Evolutionary conservation across 2,888 invertebrate genomes (phyloP).

Genomic region (Drosophila hamatofila): DNA sequence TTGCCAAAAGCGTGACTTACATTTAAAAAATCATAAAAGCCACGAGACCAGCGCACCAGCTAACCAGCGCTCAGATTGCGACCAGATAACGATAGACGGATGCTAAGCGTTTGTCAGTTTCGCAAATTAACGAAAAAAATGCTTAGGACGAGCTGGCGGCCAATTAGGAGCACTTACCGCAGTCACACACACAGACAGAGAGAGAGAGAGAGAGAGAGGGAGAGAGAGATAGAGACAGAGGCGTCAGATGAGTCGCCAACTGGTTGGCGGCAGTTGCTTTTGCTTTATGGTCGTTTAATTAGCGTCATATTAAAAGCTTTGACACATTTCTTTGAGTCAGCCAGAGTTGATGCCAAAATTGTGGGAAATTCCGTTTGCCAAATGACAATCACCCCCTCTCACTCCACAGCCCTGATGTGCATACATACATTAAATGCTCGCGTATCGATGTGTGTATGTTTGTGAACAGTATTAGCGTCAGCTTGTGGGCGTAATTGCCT

Average conservation of each 20-base stretch:
- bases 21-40: constrained; percentile 79
- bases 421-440: constrained; percentile 16
- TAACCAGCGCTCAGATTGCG: constrained; percentile 50
- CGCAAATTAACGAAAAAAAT: constrained; percentile 65
- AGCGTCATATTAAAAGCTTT: constrained; percentile 58
- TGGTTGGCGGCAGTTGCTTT: constrained; percentile 53
- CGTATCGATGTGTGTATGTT: constrained; percentile 15
- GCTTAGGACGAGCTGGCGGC: constrained; percentile 59
- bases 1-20: constrained; percentile 82
- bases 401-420: constrained; percentile 1
- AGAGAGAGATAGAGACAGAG: not conserved
- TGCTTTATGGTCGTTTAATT: constrained; percentile 73
- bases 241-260: constrained; percentile 60
- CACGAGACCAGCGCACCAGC: constrained; percentile 65
- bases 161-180: constrained; percentile 71
- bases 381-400: constrained; percentile 42
- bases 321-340: constrained; percentile 52
- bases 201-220: not conserved
- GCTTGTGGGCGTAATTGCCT: constrained; percentile 75
- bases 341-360: constrained; percentile 32
- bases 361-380: constrained; percentile 68
- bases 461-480: constrained; percentile 33
- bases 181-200: constrained; percentile 13
- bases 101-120: constrained; percentile 61
- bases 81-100: constrained; percentile 58